Percentiles rank a stretch among this genome's conserved stretches.
Conservation (phyloP, 2,888 invertebrate species). For the Malthinus seriepunctatus region DNA sequence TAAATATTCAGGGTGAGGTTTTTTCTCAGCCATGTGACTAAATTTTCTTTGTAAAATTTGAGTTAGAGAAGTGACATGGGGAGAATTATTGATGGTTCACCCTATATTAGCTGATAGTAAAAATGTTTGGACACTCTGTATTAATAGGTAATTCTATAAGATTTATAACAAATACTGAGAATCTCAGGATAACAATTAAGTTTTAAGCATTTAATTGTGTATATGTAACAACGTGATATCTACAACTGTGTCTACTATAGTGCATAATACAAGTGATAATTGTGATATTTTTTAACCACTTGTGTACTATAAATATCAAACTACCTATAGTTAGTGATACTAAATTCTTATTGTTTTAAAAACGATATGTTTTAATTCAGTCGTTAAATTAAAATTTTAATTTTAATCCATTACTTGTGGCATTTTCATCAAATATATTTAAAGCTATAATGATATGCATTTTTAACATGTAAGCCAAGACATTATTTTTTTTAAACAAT, state of each 20-base stretch:
- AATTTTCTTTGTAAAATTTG: too few relatives aligned
- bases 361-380: slow-evolving; percentile 47
- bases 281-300: slow-evolving; percentile 24
- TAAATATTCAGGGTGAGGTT: too few relatives aligned
- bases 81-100: too few relatives aligned
- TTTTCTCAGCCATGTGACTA: too few relatives aligned
- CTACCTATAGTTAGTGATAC: slow-evolving; percentile 12
- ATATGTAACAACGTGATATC: slow-evolving; percentile 48
- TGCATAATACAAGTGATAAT: slow-evolving; percentile 39
- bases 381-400: slow-evolving; percentile 35
- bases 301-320: slow-evolving; percentile 27
- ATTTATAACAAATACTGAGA: slow-evolving; percentile 39
- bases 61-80: too few relatives aligned
- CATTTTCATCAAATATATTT: slow-evolving; percentile 31
- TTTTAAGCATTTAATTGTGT: slow-evolving; percentile 44
- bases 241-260: slow-evolving; percentile 41
- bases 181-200: slow-evolving; percentile 41
- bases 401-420: slow-evolving; percentile 20
- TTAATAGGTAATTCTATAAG: slow-evolving; percentile 27
- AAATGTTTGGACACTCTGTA: neutral
- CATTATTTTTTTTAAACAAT: slow-evolving; percentile 31
- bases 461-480: slow-evolving; percentile 50
- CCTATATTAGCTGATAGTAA: too few relatives aligned
- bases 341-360: slow-evolving; percentile 32
- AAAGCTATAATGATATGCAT: slow-evolving; percentile 56